Base-by-base conservation (phyloP, 2,113 vertebrate genomes). In the Toxostoma redivivum region DNA sequence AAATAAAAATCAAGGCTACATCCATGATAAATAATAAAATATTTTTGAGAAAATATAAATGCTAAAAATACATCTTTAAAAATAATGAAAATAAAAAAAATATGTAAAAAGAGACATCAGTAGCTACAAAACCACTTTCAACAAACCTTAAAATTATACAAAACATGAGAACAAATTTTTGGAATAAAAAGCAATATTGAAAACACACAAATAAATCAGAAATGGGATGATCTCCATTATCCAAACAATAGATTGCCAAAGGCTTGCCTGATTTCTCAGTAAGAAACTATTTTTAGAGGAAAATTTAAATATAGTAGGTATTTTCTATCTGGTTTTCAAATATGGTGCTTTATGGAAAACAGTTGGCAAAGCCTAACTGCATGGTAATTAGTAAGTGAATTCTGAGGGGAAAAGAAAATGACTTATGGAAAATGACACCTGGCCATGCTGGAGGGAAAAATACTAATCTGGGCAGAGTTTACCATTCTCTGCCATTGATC, bases 361-460 rank as follows among this genome's bases (percentile, higher is more conserved):
- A 80, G 70, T 53, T 67, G 45, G 50, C 69, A 76, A 69, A 93
- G 15, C 18, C 58, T 85, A 57, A 16, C 37, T 88, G 67, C 0
- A 2, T 82, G 51, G 88, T 42, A 88, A 94, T 80, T 85, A 71
- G 10, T 31, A 80, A 94, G 51, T 31, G 1, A 83, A 83, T 73
- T 88, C 57, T 73, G 38, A 92, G 66, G n/a, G 24, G 82, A 83
- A 88, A 90, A 48, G 24, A 45, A 85, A 82, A 77, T 73, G 12
- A 77, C 27, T 82, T 94, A 62, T 5, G 30, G 82, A 90, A 92
- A 95, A 83, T 90, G 60, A 83, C 74, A 92, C 74, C 71, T 90
- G 54, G 71, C 64, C 28, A 65, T 38, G 45, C 74, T 54, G 30
- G 40, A 88, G 71, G 71, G 62, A 31, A 51, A 89, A 90, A 88